Conservation (phyloP, 1,140 invertebrate genomes). For the Maniola jurtina region DNA sequence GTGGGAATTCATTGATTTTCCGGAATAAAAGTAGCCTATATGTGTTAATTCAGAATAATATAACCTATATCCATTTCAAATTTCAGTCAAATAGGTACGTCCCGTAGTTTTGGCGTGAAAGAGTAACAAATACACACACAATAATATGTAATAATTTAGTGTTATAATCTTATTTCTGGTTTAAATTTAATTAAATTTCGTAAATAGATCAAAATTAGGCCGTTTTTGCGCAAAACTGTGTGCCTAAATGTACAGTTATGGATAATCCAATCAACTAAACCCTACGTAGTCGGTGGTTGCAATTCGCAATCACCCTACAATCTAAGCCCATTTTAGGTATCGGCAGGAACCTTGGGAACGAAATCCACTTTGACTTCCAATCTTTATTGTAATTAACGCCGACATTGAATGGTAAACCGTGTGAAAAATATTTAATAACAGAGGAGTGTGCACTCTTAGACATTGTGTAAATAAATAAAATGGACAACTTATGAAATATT, state of each 20-base stretch:
- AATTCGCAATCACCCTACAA: not conserved
- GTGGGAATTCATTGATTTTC: no score
- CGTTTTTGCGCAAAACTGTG: no score
- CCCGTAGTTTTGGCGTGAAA: no score
- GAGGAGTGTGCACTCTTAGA: not conserved
- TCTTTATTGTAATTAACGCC: slow-evolving; percentile 21
- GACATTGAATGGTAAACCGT: slow-evolving; percentile 20
- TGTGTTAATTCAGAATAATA: no score
- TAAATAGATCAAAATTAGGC: no score
- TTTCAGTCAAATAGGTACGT: no score
- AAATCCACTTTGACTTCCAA: slow-evolving; percentile 22
- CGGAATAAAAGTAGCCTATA: no score
- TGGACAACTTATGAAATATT: slow-evolving; percentile 22
- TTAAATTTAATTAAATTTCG: no score
- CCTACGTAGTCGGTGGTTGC: not conserved
- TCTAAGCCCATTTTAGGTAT: slow-evolving; percentile 11
- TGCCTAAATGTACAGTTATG: not conserved
- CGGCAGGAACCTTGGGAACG: slow-evolving; percentile 22
- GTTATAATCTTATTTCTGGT: no score
- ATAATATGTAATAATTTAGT: no score
- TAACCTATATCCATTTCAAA: no score
- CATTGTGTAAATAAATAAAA: slow-evolving; percentile 21
- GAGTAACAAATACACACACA: no score
- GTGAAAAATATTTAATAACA: slow-evolving; percentile 16
- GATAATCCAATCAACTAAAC: not conserved